Evolutionary conservation across 2,113 vertebrate genomes (phyloP), one percentile per base, ranked within the genome.

Genomic region (Lasiurus cinereus): DNA sequence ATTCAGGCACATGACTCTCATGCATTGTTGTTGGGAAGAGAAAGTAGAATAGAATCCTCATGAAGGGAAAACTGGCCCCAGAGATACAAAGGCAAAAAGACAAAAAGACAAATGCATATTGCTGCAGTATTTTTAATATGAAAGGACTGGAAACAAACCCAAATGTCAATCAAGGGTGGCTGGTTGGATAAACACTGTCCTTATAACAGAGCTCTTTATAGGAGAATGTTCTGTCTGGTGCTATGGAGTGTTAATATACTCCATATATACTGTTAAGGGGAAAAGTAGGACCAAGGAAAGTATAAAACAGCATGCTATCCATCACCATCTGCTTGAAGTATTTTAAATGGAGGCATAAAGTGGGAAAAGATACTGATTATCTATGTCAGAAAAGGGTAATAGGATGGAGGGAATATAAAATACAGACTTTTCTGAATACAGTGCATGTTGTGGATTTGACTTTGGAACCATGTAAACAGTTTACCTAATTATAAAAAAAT

Each of bases 161-260:
- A n/a, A 54, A 54, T 66, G 78, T 54, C 83, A 91, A 6, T 73
- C 29, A 73, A 14, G 46, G 56, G 59, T 39, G 69, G 69, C 62
- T 73, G 13, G 5, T 8, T 79, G 86, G 87, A 39, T 83, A 87
- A 87, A 69, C 29, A 73, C 48, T 82, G 46, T 84, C 72, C 27
- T 96, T 69, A 64, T 6, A 94, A 52, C 54, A 36, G 74, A 64
- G n/a, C 79, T 66, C 21, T 77, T 72, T 72, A 64, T n/a, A 48
- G 59, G 15, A 83, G 11, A 67, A 48, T 19, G 69, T 82, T 77
- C 43, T 62, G 10, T 33, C 29, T 3, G 33, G 36, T 36, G 88
- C 31, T 91, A 21, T 39, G 67, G 27, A 70, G 18, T 50, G 12
- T 80, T 46, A 78, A 62, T 62, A 62, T 62, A 62, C 4, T 27